Percentiles rank a stretch among this genome's conserved stretches.
phyloP scores from a whole-genome alignment of 2,113 vertebrate genomes.

The Ammospiza caudacuta region DNA sequence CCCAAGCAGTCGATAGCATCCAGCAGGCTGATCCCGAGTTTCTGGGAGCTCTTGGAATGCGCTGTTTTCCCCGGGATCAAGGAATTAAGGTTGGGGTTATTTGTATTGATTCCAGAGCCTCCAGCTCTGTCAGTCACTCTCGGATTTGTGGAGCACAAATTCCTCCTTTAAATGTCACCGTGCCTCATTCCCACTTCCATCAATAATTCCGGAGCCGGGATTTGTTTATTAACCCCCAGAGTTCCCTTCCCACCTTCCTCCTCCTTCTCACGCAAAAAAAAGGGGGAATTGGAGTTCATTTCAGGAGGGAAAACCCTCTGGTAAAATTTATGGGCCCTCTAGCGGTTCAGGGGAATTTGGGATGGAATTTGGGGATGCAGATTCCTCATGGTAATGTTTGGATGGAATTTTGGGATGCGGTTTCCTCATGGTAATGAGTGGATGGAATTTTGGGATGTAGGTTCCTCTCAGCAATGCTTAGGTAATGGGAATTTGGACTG shows the following conservation, averaged over 20 bases:
- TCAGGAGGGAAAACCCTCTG: neutral
- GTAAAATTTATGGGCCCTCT: constrained; percentile 56
- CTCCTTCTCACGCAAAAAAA: neutral
- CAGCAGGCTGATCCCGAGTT: constrained; percentile 73
- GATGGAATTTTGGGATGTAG: too few relatives aligned
- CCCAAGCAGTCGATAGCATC: constrained; percentile 85
- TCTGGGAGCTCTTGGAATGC: constrained; percentile 85
- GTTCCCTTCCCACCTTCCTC: neutral
- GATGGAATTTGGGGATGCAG: neutral
- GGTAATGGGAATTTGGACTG: too few relatives aligned
- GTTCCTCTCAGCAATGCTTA: too few relatives aligned
- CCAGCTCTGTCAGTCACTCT: constrained; percentile 88
- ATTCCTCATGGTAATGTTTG: accelerated
- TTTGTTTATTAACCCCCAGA: constrained; percentile 81
- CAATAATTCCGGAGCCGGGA: constrained; percentile 81
- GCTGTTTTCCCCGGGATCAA: constrained; percentile 94
- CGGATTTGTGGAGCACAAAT: constrained; percentile 99
- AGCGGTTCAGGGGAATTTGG: constrained; percentile 20
- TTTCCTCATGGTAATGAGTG: neutral
- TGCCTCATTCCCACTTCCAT: constrained; percentile 92
- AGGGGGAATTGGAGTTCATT: neutral
- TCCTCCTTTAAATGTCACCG: constrained; percentile 98
- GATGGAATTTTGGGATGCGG: neutral
- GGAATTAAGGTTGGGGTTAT: constrained; percentile 99
- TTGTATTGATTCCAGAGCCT: constrained; percentile 99